phyloP scores from a whole-genome alignment of 2,113 vertebrate species.

The Genyomyrus donnyi region DNA sequence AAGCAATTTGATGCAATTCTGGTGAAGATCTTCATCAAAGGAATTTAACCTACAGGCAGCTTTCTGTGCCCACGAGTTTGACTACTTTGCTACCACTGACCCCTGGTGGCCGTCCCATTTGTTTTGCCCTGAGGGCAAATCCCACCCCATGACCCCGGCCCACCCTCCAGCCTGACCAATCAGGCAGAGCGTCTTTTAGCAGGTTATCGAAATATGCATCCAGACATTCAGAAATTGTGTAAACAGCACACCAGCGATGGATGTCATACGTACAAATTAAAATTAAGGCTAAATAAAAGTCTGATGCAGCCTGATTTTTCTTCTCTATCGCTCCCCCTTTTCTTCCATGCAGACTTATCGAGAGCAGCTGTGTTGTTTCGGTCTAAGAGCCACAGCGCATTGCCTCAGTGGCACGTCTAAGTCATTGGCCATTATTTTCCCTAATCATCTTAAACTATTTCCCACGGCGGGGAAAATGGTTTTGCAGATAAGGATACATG shows the following conservation, averaged over 20 bases:
- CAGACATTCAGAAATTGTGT: not conserved
- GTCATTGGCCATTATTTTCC: constrained; percentile 19
- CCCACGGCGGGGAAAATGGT: constrained; percentile 17
- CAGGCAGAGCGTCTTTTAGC: not conserved
- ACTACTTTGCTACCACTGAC: not conserved
- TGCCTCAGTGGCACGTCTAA: not conserved
- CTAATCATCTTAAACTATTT: constrained; percentile 27
- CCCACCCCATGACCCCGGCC: not conserved
- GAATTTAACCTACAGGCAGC: not conserved
- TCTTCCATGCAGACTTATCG: not conserved
- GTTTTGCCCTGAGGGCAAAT: not conserved
- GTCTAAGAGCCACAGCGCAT: not conserved
- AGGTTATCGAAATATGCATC: not conserved
- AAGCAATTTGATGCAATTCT: not conserved
- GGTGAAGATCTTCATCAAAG: not conserved
- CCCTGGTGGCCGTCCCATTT: not conserved
- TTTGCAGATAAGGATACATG: constrained; percentile 18
- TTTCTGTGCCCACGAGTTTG: not conserved
- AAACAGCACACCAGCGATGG: not conserved
- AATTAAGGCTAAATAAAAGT: not conserved
- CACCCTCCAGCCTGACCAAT: not conserved
- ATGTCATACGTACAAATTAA: not conserved
- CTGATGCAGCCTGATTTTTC: not conserved
- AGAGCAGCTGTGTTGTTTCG: not conserved
- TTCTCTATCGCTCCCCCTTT: not conserved